phyloP scores from a whole-genome alignment of 1,140 invertebrate genomes.

The Caerostris darwini region DNA sequence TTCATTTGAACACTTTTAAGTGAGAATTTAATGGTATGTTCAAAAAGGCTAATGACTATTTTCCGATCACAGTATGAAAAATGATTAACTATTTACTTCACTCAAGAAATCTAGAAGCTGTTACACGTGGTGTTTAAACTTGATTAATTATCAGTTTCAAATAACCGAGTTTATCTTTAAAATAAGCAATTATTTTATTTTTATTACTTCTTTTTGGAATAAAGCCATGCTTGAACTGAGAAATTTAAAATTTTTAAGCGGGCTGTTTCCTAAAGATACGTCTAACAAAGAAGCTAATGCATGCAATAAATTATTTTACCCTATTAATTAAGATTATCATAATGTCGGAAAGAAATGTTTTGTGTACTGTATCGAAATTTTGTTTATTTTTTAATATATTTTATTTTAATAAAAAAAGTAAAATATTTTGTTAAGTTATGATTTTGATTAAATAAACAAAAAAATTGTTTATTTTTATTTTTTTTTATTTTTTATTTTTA shows the following conservation, averaged over 20 bases:
- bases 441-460: too few relatives aligned
- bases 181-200: conserved; percentile 6
- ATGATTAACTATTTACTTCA: conserved; percentile 17
- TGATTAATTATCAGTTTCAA: conserved; percentile 19
- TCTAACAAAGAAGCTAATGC: background rate
- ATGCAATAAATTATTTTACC: background rate
- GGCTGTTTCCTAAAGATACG: background rate
- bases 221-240: background rate
- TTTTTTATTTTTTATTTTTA: too few relatives aligned
- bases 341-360: background rate
- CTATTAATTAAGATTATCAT: background rate
- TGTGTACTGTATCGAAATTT: too few relatives aligned
- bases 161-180: conserved; percentile 7
- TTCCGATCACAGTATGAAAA: conserved; percentile 17
- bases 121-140: background rate
- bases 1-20: background rate
- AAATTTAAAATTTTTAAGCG: background rate
- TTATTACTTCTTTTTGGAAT: background rate
- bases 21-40: background rate
- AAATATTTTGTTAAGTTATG: too few relatives aligned
- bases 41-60: conserved; percentile 3
- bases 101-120: background rate
- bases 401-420: too few relatives aligned
- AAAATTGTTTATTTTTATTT: too few relatives aligned
- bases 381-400: too few relatives aligned